A percentile compares a stretch with the other conserved stretches of the same genome.
Conservation (phyloP, 2,888 invertebrate genomes). For the Micropterix aruncella region DNA sequence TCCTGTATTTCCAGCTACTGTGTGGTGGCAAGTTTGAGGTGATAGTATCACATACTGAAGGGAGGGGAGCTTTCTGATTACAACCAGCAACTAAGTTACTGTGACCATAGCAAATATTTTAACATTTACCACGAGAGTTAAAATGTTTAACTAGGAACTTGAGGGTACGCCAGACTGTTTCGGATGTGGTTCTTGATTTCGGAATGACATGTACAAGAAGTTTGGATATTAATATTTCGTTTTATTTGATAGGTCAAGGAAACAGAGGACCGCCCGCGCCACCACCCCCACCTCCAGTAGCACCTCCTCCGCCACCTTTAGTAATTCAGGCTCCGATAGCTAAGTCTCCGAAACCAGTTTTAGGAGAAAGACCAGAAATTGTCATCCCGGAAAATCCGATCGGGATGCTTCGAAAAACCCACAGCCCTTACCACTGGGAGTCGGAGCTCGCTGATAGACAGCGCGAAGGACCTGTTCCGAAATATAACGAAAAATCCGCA, state of each 20-base stretch:
- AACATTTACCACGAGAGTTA: too few relatives aligned
- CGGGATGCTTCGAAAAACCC: conserved; percentile 51
- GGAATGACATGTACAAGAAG: too few relatives aligned
- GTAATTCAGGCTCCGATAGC: conserved; percentile 35
- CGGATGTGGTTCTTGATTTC: too few relatives aligned
- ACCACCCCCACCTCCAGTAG: conserved; percentile 33
- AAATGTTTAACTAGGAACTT: too few relatives aligned
- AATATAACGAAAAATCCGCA: conserved; percentile 28
- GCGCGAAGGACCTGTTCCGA: conserved; percentile 32
- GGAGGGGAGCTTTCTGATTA: too few relatives aligned
- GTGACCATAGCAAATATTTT: too few relatives aligned
- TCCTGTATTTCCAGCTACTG: too few relatives aligned
- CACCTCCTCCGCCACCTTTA: conserved; percentile 47
- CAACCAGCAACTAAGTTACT: too few relatives aligned
- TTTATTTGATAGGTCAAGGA: conserved; percentile 7
- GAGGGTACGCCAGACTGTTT: too few relatives aligned
- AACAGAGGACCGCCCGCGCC: conserved; percentile 22
- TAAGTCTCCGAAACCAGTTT: conserved; percentile 32
- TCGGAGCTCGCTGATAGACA: conserved; percentile 41
- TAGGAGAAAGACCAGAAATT: conserved; percentile 55
- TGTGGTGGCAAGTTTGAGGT: too few relatives aligned
- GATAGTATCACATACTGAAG: too few relatives aligned
- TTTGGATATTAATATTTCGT: too few relatives aligned
- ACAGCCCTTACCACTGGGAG: conserved; percentile 52
- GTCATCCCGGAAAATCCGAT: conserved; percentile 63